Evolutionary conservation across 2,113 vertebrate species (phyloP), one percentile per base, ranked within the genome.

Genomic region (Lasiurus cinereus): DNA sequence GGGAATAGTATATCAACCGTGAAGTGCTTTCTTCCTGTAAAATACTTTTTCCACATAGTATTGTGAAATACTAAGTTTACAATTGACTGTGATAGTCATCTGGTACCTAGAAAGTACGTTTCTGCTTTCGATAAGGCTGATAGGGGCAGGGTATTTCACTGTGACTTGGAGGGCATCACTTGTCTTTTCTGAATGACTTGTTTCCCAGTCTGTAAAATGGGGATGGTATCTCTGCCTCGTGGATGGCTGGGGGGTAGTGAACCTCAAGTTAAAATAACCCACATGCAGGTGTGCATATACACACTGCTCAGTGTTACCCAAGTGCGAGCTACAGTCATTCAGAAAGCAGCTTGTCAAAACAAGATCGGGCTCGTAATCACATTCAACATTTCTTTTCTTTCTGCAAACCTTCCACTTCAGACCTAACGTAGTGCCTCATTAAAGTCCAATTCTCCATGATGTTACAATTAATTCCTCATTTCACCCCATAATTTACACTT

Each of bases 391-490:
- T 67, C 54, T 92, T 72, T 79, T 18, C 13, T 73, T 88, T 24
- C 67, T 94, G 16, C 8, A 94, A 69, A 83, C 50, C 91, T 84
- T 89, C 46, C 73, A 93, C 89, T 95, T 91, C 29, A 88, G 27
- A 88, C 39, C 36, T 94, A n/a, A 83, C 86, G 67, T 33, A 66
- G 33, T 79, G 72, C 90, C 64, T 96, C 79, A 93, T 94, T 95
- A 96, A 96, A 96, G 83, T 95, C 52, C 87, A 93, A 62, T 90
- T 56, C 69, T 93, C 77, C 73, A 27, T 73, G 67, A 96, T 48
- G 91, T 94, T 96, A 94, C 97, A 96, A 96, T 93, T 94, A 91
- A 95, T 94, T 93, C 69, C 13, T 93, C 29, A 5, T 91, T 62
- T 94, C 78, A 86, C 33, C 66, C 90, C 74, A 70, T 97, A 90